These are phyloP conservation scores for Sarcophaga rosellei DNA, from an alignment of 2,888 invertebrate genomes.

Conservation along the genomic window DNA sequence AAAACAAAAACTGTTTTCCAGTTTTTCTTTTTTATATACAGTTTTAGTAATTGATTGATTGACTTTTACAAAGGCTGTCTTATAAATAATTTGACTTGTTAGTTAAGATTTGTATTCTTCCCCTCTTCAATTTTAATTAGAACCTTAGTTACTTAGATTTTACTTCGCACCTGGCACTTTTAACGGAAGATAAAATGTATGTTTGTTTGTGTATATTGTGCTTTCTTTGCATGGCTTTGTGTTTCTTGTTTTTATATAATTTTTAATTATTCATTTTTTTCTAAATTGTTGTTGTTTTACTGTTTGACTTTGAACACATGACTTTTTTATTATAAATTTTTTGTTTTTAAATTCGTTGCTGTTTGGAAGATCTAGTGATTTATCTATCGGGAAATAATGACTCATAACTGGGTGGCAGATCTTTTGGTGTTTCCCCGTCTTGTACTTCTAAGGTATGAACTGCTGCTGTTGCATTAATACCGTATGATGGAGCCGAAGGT, in stretches of 20 bases:
- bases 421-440: constrained; percentile 77
- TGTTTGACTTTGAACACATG: constrained; percentile 55
- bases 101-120: constrained; percentile 31
- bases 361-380: constrained; percentile 58
- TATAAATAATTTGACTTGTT: constrained; percentile 63
- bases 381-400: constrained; percentile 80
- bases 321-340: no score
- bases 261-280: not conserved
- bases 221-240: not conserved
- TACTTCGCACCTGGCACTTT: constrained; percentile 56
- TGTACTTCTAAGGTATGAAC: constrained; percentile 70
- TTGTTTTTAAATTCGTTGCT: constrained; percentile 42
- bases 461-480: constrained; percentile 67
- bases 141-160: constrained; percentile 18
- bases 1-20: constrained; percentile 1
- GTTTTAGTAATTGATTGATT: constrained; percentile 57
- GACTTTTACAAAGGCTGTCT: constrained; percentile 53
- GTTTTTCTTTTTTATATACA: constrained; percentile 36
- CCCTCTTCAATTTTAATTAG: not conserved
- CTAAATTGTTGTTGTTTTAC: not conserved
- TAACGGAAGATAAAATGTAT: constrained; percentile 56
- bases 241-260: constrained; percentile 15
- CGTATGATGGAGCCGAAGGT: constrained; percentile 72
- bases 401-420: constrained; percentile 80
- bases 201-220: not conserved